A percentile compares a stretch with the other conserved stretches of the same genome.
These are phyloP conservation scores for Dinoponera quadriceps DNA, from an alignment of 1,140 invertebrate species.

Conservation along the genomic window DNA sequence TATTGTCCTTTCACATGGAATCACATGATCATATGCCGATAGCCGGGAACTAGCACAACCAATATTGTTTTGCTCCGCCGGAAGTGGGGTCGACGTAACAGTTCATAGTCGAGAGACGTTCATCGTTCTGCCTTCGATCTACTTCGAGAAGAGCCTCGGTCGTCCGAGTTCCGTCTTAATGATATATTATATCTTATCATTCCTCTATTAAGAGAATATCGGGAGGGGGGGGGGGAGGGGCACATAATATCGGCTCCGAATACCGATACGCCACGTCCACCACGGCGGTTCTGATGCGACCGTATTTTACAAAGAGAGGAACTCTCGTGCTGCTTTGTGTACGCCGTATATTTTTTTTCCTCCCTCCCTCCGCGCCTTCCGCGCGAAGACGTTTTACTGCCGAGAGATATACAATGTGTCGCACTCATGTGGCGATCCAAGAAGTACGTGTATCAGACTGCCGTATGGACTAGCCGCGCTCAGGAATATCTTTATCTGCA, in stretches of 20 bases:
- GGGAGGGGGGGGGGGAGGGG: not conserved
- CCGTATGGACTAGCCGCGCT: not conserved
- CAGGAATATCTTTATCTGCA: constrained; percentile 50
- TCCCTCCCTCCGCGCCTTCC: not conserved
- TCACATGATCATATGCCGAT: constrained; percentile 4
- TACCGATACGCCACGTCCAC: not conserved
- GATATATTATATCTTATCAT: not conserved
- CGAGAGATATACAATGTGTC: not conserved
- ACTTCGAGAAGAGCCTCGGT: not conserved
- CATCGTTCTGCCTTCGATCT: not conserved
- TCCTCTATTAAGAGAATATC: constrained; percentile 6
- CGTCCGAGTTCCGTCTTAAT: not conserved
- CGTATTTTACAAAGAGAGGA: not conserved
- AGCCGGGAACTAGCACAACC: constrained; percentile 1
- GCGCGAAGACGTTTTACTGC: not conserved
- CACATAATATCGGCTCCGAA: not conserved
- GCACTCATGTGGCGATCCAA: not conserved
- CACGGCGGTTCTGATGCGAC: not conserved
- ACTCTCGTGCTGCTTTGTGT: not conserved
- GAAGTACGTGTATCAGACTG: no score
- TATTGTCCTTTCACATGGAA: not conserved
- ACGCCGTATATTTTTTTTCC: not conserved
- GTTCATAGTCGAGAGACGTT: not conserved
- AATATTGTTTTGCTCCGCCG: not conserved
- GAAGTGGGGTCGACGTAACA: not conserved